Conservation (phyloP, 2,113 vertebrate genomes). For the Paedocypris sp. region DNA sequence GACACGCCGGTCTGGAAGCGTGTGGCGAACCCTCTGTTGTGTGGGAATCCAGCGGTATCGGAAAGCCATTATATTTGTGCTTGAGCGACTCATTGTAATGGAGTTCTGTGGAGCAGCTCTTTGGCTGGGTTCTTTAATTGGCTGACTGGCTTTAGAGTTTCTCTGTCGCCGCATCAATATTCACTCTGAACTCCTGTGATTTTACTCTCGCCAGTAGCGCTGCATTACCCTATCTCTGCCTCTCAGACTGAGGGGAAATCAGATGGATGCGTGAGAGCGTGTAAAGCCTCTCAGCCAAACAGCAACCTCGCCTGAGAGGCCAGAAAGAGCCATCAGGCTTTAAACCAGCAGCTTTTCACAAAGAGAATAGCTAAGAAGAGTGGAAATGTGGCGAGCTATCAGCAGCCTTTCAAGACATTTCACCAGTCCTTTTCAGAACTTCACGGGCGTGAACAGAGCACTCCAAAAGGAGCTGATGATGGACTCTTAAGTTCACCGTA, state of each 20-base stretch:
- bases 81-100: constrained; percentile 23
- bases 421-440: constrained; percentile 2
- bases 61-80: constrained; percentile 26
- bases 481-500: constrained; percentile 44
- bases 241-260: constrained; percentile 12
- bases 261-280: constrained; percentile 9
- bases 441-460: constrained; percentile 7
- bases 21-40: not conserved
- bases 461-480: constrained; percentile 29
- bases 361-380: constrained; percentile 19
- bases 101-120: constrained; percentile 11
- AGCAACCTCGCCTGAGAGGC: constrained; percentile 4
- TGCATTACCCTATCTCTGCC: not conserved
- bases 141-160: constrained; percentile 27
- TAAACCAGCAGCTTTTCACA: constrained; percentile 6
- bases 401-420: constrained; percentile 21
- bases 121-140: constrained; percentile 19
- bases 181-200: constrained; percentile 17
- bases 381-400: constrained; percentile 6
- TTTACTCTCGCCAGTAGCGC: constrained; percentile 4
- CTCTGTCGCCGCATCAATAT: constrained; percentile 15
- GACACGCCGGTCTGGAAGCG: not conserved
- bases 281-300: constrained; percentile 19
- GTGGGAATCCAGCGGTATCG: constrained; percentile 1
- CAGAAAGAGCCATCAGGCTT: constrained; percentile 13